phyloP scores from a whole-genome alignment of 1,140 invertebrate species.

The Trachymyrmex septentrionalis region DNA sequence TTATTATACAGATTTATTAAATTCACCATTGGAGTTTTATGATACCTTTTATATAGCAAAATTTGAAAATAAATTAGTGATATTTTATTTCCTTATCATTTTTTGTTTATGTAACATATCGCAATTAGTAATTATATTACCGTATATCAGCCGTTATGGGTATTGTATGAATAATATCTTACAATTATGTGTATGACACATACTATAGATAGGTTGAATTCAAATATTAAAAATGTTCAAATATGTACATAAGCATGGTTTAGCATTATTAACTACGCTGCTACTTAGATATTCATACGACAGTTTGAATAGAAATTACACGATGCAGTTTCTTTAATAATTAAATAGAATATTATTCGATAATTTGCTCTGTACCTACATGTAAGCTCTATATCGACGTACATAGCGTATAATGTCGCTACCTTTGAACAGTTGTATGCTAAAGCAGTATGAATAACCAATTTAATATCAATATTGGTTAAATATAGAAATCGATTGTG shows the following conservation, averaged over 20 bases:
- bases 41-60: neutral
- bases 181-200: neutral
- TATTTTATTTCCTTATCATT: neutral
- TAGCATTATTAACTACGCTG: slow-evolving; percentile 20
- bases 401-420: slow-evolving; percentile 55
- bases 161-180: slow-evolving; percentile 55
- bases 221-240: slow-evolving; percentile 6
- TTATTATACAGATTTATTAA: neutral
- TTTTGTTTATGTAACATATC: neutral
- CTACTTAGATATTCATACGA: slow-evolving; percentile 50
- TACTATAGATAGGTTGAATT: slow-evolving; percentile 20
- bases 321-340: slow-evolving; percentile 38
- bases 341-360: slow-evolving; percentile 58
- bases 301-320: slow-evolving; percentile 39
- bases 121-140: slow-evolving; percentile 13
- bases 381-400: slow-evolving; percentile 37
- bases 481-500: slow-evolving; percentile 7
- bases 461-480: slow-evolving; percentile 56
- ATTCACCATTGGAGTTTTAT: neutral
- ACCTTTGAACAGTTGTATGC: slow-evolving; percentile 43
- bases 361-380: slow-evolving; percentile 46
- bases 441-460: slow-evolving; percentile 54
- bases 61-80: slow-evolving; percentile 13
- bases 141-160: neutral
- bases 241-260: slow-evolving; percentile 48